Base-by-base conservation (phyloP, 2,797 vertebrate species). In the Myiothlypis chrysogaster region DNA sequence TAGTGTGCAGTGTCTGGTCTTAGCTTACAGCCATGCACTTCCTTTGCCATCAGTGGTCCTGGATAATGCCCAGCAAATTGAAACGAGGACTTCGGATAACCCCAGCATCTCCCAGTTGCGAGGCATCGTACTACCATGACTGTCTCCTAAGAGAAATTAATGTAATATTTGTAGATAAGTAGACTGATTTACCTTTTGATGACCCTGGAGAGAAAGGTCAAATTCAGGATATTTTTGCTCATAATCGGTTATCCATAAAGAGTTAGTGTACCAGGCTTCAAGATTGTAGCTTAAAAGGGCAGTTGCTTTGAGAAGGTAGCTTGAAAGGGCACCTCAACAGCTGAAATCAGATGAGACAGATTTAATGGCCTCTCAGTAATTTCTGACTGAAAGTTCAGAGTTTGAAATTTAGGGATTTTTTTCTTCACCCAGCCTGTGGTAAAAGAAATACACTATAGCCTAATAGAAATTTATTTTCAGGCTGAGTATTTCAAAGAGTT, bases 241-340 rank as follows among this genome's bases (percentile, higher is more conserved):
- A 10, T 93, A 93, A 96, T 96, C 44, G 5, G 76, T 94, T 96
- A 91, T 93, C 94, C 70, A 80, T 83, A 80, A 88, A 57, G 87
- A 87, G 91, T 86, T 95, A 64, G 82, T 78, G 35, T 91, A 69
- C 57, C 64, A 69, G 69, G 52, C 88, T 92, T 94, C 66, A 76
- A 27, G 68, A 90, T 7, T 66, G 46, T 86, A 93, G 83, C 76
- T 95, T 93, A 55, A 97, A 97, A 97, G 96, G 96, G 95, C 96
- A 97, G 60, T 86, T 95, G 83, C 73, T 95, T 95, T 88, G 80
- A 91, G 92, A 94, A 92, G 93, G 88, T 64, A 93, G 78, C 89
- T 95, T 22, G 2, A 97, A 97, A 97, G 96, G 92, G 95, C 93
- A 96, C 84, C 88, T 91, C 60, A 91, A 94, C 70, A 95, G 81